phyloP scores from a whole-genome alignment of 2,888 invertebrate species.

The Lithodes maja region DNA sequence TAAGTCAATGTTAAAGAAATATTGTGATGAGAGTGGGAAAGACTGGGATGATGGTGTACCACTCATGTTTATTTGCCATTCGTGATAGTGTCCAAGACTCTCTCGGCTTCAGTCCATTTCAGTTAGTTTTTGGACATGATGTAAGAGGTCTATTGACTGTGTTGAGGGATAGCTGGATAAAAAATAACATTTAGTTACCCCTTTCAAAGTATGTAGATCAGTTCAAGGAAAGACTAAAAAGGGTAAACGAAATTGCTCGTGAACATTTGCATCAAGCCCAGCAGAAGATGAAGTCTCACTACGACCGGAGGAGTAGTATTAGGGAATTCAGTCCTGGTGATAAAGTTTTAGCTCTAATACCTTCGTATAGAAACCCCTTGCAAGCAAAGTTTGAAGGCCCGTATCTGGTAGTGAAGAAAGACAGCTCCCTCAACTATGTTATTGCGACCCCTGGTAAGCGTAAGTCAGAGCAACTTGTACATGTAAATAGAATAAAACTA shows the following conservation, averaged over 20 bases:
- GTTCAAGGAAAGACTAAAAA: neutral
- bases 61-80: neutral
- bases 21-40: neutral
- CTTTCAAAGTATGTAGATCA: slow-evolving; percentile 12
- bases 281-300: slow-evolving; percentile 12
- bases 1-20: neutral
- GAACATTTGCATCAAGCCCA: slow-evolving; percentile 6
- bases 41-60: neutral
- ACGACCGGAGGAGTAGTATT: neutral
- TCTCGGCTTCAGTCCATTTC: slow-evolving; percentile 19
- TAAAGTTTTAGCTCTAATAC: neutral
- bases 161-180: slow-evolving; percentile 19
- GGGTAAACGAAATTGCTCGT: neutral
- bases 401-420: neutral
- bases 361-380: neutral
- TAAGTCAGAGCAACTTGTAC: neutral
- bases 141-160: slow-evolving; percentile 10
- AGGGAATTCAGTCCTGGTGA: neutral
- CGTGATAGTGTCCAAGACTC: slow-evolving; percentile 19
- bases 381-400: slow-evolving; percentile 1
- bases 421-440: neutral
- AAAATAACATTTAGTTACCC: neutral
- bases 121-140: slow-evolving; percentile 22
- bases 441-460: slow-evolving; percentile 8
- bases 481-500: neutral